Percentiles rank a stretch among this genome's conserved stretches.
Evolutionary conservation across 2,113 vertebrate species (phyloP).

Genomic region (Lucifuga dentata): DNA sequence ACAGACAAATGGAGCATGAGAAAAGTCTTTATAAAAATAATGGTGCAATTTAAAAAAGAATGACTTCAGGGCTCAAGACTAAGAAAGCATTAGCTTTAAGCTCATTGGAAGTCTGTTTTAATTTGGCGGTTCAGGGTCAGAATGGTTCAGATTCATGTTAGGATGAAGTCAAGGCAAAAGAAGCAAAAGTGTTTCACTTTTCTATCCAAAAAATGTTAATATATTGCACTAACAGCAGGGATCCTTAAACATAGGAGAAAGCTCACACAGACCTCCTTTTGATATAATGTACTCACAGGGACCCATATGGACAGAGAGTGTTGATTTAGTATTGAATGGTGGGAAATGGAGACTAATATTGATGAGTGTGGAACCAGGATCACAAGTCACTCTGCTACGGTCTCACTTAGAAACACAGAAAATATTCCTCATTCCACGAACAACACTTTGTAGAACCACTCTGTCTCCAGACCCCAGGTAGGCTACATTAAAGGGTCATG

Average conservation of each 20-base stretch:
- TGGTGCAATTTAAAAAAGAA: conserved; percentile 50
- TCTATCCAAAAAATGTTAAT: not conserved
- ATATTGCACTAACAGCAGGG: not conserved
- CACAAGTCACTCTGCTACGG: no score
- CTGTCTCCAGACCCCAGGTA: no score
- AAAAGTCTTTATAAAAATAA: conserved; percentile 61
- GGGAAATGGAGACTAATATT: no score
- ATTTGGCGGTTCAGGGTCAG: no score
- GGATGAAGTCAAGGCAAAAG: not conserved
- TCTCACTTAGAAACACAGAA: not conserved
- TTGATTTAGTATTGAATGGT: conserved; percentile 3
- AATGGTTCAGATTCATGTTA: conserved; percentile 20
- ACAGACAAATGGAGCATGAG: conserved; percentile 62
- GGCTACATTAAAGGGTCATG: not conserved
- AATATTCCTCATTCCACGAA: not conserved
- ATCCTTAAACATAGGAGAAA: not conserved
- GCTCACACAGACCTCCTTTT: not conserved
- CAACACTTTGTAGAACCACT: not conserved
- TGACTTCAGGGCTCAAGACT: conserved; percentile 38
- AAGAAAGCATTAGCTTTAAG: conserved; percentile 31
- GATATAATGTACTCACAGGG: not conserved
- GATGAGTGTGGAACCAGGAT: no score
- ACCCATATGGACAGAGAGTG: not conserved
- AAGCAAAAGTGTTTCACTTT: not conserved
- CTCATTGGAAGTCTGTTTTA: conserved; percentile 33